Evolutionary conservation across 1,140 invertebrate species (phyloP), one percentile per base, ranked within the genome.

Genomic region (Ericerus pela): DNA sequence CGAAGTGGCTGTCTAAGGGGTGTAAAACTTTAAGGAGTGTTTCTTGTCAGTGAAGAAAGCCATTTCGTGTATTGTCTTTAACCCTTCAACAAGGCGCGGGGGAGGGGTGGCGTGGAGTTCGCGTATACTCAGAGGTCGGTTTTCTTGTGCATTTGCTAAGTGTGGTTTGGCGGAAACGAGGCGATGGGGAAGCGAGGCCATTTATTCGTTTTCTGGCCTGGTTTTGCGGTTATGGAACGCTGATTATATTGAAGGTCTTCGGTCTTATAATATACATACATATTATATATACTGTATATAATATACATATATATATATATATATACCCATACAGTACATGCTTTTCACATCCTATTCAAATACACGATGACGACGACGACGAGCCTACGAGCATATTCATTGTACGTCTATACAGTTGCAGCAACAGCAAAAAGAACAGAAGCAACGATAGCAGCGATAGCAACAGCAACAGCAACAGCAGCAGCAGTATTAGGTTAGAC

Each of bases 51-150:
- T 24, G 26, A 24, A 47, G 41, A 47, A 47, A 47, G 41, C 41
- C 41, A 47, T 47, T 47, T 47, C 41, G 41, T 47, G 41, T 47
- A 47, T 47, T 47, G 41, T 47, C 41, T 47, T 47, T 47, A 47
- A 47, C 41, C 41, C 41, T 47, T 47, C 26, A 47, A 24, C 26
- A 24, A 8, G 26, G 41, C n/a, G n/a, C n/a, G n/a, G n/a, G n/a
- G n/a, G n/a, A n/a, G n/a, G n/a, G n/a, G n/a, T n/a, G n/a, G n/a
- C n/a, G n/a, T n/a, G n/a, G n/a, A n/a, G n/a, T n/a, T n/a, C n/a
- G n/a, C n/a, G n/a, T n/a, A n/a, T n/a, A n/a, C n/a, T n/a, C 41
- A 18, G 41, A 47, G 41, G 41, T 47, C 20, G 41, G 41, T 47
- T 47, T 47, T 22, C 10, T 24, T 47, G n/a, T n/a, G n/a, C n/a